Percentiles rank a stretch among this genome's conserved stretches.
phyloP scores from a whole-genome alignment of 2,797 vertebrate species.

The Myiotriccus ornatus region DNA sequence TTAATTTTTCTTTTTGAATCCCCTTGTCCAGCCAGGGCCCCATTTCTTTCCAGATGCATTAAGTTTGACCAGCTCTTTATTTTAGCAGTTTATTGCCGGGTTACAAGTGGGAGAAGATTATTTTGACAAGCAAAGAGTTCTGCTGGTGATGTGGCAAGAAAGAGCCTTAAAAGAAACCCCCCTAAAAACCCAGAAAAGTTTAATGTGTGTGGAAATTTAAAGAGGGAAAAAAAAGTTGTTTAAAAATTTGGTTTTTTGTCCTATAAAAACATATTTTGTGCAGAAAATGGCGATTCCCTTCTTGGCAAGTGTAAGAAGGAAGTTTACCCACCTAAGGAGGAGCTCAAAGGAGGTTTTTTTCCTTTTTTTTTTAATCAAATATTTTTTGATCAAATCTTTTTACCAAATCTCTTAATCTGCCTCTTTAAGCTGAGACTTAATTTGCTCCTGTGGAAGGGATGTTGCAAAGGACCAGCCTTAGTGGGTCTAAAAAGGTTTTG shows the following conservation, averaged over 20 bases:
- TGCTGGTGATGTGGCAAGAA: neutral
- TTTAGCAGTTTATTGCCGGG: neutral
- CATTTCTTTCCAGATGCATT: neutral
- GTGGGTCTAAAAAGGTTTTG: neutral
- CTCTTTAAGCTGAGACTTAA: rapidly evolving
- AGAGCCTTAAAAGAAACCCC: neutral
- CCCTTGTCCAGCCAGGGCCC: neutral
- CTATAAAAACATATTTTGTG: neutral
- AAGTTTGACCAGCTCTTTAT: neutral
- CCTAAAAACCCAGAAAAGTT: neutral
- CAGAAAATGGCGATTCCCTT: neutral
- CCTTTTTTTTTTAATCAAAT: neutral
- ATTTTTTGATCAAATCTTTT: neutral
- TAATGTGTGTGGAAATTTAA: neutral
- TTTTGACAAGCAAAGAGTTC: neutral
- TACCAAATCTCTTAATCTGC: neutral
- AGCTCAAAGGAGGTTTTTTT: neutral
- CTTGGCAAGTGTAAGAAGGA: neutral
- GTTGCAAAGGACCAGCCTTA: rapidly evolving
- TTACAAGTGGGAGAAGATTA: neutral
- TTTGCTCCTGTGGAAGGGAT: neutral
- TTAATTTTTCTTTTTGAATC: neutral
- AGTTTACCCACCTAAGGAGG: neutral
- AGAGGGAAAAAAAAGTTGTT: neutral
- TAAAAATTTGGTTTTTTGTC: neutral